A percentile compares a stretch with the other conserved stretches of the same genome.
Evolutionary conservation across 2,113 vertebrate species (phyloP).

Genomic region (crab-eating macaque (Macaca fascicularis)): T2T-MFA8v1.1 NC_088380.1:146657001-146657500

Average conservation of each 20-base stretch:
- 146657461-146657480: no score
- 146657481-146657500: not conserved
- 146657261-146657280: not conserved
- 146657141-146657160: not conserved
- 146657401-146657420: not conserved
- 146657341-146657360: not conserved
- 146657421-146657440: not conserved
- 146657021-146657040: not conserved
- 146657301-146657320: rapidly evolving
- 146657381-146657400: not conserved
- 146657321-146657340: not conserved
- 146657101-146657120: not conserved
- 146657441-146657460: not conserved
- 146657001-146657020: not conserved
- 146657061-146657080: not conserved
- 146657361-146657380: not conserved
- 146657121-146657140: not conserved
- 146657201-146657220: not conserved
- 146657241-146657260: not conserved
- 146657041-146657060: not conserved
- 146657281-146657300: not conserved
- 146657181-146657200: not conserved
- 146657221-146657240: not conserved
- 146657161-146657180: not conserved
- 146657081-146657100: not conserved